These are phyloP conservation scores for Lissonota sp. DNA, from an alignment of 2,888 invertebrate genomes.

Conservation along the genomic window DNA sequence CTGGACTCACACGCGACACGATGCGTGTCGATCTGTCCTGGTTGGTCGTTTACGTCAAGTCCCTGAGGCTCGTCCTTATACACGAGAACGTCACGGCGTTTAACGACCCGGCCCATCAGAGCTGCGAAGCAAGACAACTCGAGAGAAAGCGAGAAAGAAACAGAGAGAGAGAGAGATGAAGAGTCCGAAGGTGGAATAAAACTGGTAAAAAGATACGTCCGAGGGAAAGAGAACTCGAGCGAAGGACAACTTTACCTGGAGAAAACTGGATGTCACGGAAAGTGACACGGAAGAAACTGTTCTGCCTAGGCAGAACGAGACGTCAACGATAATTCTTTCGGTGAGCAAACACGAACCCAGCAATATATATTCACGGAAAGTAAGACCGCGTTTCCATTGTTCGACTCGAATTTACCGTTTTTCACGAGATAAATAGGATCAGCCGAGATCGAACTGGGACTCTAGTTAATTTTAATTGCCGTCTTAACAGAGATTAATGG, in stretches of 20 bases:
- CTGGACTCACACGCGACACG: conserved; percentile 64
- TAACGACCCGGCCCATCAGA: conserved; percentile 61
- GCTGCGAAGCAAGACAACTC: conserved; percentile 31
- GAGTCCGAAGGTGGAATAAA: conserved; percentile 11
- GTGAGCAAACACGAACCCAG: not conserved
- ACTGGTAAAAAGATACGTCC: conserved; percentile 13
- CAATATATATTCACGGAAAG: conserved; percentile 9
- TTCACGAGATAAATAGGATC: not conserved
- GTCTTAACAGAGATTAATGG: not conserved
- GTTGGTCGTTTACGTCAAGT: conserved; percentile 61
- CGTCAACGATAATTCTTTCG: conserved; percentile 43
- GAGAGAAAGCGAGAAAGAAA: conserved; percentile 14
- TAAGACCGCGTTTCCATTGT: conserved; percentile 26
- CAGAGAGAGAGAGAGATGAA: conserved; percentile 12
- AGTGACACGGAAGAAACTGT: conserved; percentile 44
- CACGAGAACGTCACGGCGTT: conserved; percentile 52
- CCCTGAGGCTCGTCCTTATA: conserved; percentile 30
- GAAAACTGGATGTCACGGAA: conserved; percentile 54
- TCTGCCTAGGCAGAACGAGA: conserved; percentile 19
- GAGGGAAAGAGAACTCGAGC: conserved; percentile 29
- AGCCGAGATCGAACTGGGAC: not conserved
- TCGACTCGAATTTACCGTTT: conserved; percentile 17
- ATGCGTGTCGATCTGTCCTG: conserved; percentile 66
- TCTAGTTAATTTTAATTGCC: conserved; percentile 1
- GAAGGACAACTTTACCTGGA: conserved; percentile 30